Percentiles rank a stretch among this genome's conserved stretches.
These are phyloP conservation scores for Eurosta solidaginis DNA, from an alignment of 1,140 invertebrate genomes.

Conservation along the genomic window DNA sequence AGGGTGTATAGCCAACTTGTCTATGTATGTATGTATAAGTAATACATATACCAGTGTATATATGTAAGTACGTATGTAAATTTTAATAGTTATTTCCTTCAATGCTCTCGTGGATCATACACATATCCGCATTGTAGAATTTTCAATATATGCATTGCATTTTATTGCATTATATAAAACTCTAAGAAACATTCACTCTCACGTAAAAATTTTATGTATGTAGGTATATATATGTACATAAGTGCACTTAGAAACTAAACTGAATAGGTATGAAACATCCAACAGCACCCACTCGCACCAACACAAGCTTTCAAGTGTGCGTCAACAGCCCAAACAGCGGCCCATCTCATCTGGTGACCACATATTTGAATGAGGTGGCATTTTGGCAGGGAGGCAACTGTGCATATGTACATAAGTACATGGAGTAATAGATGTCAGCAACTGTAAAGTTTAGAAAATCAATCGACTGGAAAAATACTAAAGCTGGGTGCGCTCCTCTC, in stretches of 20 bases:
- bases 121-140: not conserved
- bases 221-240: too few species aligned
- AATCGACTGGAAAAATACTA: not conserved
- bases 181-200: not conserved
- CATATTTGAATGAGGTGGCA: too few species aligned
- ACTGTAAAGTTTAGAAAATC: conserved; percentile 13
- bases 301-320: not conserved
- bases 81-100: not conserved
- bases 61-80: not conserved
- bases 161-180: conserved; percentile 5
- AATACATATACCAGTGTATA: not conserved
- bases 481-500: too few species aligned
- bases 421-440: too few species aligned
- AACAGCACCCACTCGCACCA: not conserved
- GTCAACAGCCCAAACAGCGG: not conserved
- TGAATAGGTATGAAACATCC: not conserved
- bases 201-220: too few species aligned
- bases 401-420: too few species aligned
- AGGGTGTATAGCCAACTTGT: too few species aligned
- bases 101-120: too few species aligned
- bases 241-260: not conserved
- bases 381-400: too few species aligned
- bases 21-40: not conserved
- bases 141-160: not conserved
- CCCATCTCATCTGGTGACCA: not conserved